phyloP scores from a whole-genome alignment of 2,888 invertebrate genomes.

The Dryomyza anilis region DNA sequence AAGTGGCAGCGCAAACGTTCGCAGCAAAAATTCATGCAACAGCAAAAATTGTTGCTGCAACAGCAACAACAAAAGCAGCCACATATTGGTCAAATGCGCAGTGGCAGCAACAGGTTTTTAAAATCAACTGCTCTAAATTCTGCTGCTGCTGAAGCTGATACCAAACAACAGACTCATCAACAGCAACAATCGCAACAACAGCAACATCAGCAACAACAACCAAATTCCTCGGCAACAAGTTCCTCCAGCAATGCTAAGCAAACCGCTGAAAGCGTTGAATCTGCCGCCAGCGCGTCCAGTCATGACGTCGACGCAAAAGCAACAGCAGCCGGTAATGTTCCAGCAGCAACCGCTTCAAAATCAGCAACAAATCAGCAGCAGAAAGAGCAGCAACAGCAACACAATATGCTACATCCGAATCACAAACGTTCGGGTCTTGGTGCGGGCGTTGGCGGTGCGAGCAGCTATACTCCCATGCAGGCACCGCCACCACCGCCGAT shows the following conservation, averaged over 20 bases:
- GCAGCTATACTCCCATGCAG: slow-evolving; percentile 26
- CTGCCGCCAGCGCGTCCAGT: slow-evolving; percentile 22
- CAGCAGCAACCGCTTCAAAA: slow-evolving; percentile 22
- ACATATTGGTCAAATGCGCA: slow-evolving; percentile 4
- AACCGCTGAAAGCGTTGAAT: too few species aligned
- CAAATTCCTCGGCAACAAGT: slow-evolving; percentile 26
- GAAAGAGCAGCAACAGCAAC: slow-evolving; percentile 37
- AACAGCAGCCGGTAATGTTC: slow-evolving; percentile 17
- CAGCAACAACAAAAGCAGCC: slow-evolving; percentile 38
- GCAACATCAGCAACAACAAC: slow-evolving; percentile 34
- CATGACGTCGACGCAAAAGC: slow-evolving; percentile 13
- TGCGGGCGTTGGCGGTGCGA: slow-evolving; percentile 32
- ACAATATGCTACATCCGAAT: slow-evolving; percentile 49
- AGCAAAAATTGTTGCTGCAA: slow-evolving; percentile 38
- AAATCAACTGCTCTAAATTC: not conserved
- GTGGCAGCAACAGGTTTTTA: slow-evolving; percentile 3
- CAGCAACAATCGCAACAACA: slow-evolving; percentile 31
- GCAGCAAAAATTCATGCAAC: slow-evolving; percentile 38
- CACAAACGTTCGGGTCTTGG: slow-evolving; percentile 53
- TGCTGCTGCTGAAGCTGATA: slow-evolving; percentile 37
- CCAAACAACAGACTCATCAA: slow-evolving; percentile 30
- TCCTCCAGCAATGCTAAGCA: slow-evolving; percentile 10
- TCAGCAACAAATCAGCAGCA: slow-evolving; percentile 34
- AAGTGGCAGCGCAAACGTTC: slow-evolving; percentile 55
- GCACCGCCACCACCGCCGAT: slow-evolving; percentile 49